phyloP scores from a whole-genome alignment of 2,113 vertebrate species.

The Pterocles orientalis region DNA sequence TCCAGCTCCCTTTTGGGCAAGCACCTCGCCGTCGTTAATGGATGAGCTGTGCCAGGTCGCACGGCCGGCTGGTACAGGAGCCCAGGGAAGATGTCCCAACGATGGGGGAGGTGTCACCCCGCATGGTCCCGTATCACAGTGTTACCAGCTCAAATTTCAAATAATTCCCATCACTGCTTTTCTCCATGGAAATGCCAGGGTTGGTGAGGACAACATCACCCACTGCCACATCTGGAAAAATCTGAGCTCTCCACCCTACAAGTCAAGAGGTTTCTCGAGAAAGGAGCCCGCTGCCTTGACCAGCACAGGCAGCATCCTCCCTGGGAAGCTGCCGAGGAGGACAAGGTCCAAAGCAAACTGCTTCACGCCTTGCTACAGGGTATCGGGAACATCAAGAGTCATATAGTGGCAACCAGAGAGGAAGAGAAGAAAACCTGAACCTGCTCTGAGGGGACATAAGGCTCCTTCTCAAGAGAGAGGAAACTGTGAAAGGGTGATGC shows the following conservation, averaged over 20 bases:
- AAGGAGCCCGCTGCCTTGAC: neutral
- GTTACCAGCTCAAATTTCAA: neutral
- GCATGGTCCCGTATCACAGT: rapidly evolving
- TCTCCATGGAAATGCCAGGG: rapidly evolving
- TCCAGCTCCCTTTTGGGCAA: conserved; percentile 43
- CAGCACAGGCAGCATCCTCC: neutral
- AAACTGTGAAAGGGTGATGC: neutral
- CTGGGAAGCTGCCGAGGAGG: neutral
- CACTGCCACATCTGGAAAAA: neutral
- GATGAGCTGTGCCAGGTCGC: conserved; percentile 32
- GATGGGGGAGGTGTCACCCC: neutral
- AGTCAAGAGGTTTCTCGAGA: neutral
- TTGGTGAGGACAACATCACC: neutral
- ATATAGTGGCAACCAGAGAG: neutral
- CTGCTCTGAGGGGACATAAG: neutral
- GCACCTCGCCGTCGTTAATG: conserved; percentile 40
- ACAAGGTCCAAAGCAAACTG: neutral
- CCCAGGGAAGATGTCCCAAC: neutral
- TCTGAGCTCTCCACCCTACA: neutral
- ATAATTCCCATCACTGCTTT: neutral
- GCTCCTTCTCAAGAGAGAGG: neutral
- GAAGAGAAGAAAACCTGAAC: neutral
- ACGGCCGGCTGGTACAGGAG: neutral
- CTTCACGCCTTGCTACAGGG: neutral
- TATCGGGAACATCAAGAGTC: neutral